phyloP scores from a whole-genome alignment of 2,888 invertebrate genomes.

The Gonocerus acuteangulatus region DNA sequence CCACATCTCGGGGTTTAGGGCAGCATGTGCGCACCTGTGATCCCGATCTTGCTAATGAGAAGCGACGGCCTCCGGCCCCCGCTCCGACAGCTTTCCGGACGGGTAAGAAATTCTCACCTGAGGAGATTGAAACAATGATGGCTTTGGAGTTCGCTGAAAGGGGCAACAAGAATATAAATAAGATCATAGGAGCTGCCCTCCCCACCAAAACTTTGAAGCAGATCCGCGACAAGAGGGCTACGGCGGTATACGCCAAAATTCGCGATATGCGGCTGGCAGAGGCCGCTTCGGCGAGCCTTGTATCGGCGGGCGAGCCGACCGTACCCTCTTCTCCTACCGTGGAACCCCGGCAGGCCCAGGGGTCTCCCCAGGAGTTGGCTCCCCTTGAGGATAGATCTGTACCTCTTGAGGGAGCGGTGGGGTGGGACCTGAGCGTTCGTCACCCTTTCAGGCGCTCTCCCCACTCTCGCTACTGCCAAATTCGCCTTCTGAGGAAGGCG shows the following conservation, averaged over 20 bases:
- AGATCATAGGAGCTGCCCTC: neutral
- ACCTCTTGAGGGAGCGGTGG: neutral
- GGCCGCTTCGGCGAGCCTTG: no score
- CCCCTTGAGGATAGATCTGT: no score
- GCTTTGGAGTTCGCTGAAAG: no score
- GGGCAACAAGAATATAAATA: no score
- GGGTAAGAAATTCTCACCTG: neutral
- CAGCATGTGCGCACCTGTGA: slow-evolving; percentile 24
- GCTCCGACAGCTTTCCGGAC: neutral
- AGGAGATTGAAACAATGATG: slow-evolving; percentile 22
- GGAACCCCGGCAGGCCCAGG: no score
- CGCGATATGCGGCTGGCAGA: slow-evolving; percentile 13
- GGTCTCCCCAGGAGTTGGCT: no score
- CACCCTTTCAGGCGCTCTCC: neutral
- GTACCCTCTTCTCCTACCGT: no score
- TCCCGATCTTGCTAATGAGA: slow-evolving; percentile 23
- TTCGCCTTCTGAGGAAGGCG: neutral
- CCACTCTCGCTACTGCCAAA: neutral
- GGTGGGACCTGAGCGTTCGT: neutral
- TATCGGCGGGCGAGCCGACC: no score
- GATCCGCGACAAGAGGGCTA: slow-evolving; percentile 22
- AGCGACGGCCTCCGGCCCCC: neutral
- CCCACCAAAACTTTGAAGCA: slow-evolving; percentile 28
- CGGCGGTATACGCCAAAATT: slow-evolving; percentile 7
- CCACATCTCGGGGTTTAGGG: slow-evolving; percentile 9